Evolutionary conservation across 2,113 vertebrate species (phyloP).

Genomic region (Cryptotis parvus): DNA sequence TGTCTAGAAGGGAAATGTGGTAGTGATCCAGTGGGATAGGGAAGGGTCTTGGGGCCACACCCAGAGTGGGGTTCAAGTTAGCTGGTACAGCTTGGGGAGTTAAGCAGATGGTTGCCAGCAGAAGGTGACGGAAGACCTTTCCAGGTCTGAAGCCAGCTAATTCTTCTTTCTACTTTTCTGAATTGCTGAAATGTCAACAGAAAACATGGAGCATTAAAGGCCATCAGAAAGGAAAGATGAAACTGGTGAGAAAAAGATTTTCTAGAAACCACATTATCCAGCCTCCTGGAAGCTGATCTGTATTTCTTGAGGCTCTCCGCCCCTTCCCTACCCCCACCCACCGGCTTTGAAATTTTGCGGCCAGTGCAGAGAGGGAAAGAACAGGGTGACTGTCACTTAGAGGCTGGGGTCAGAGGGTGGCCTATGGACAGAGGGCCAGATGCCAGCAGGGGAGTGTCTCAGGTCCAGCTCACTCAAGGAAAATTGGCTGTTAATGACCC

Average conservation of each 20-base stretch:
- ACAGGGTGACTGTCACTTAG: neutral
- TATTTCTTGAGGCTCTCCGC: constrained; percentile 39
- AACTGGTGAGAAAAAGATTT: neutral
- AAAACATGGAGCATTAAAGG: neutral
- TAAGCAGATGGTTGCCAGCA: fast-evolving
- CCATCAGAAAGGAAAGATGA: constrained; percentile 12
- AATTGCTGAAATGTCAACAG: constrained; percentile 27
- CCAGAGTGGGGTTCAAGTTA: neutral
- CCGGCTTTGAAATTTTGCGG: constrained; percentile 66
- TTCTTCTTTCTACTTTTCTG: neutral
- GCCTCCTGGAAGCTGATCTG: constrained; percentile 14
- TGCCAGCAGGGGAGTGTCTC: fast-evolving
- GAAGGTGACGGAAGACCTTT: neutral
- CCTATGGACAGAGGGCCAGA: neutral
- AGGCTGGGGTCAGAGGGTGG: neutral
- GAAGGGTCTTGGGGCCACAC: neutral
- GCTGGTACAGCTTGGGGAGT: neutral
- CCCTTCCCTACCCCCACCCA: too few species aligned
- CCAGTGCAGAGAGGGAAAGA: neutral
- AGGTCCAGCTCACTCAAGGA: fast-evolving
- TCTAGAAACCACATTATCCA: neutral
- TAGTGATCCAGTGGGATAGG: neutral
- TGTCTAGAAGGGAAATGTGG: neutral
- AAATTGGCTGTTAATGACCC: neutral
- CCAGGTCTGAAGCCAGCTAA: neutral